Conservation (phyloP, 2,888 invertebrate genomes). For the Alitta virens region DNA sequence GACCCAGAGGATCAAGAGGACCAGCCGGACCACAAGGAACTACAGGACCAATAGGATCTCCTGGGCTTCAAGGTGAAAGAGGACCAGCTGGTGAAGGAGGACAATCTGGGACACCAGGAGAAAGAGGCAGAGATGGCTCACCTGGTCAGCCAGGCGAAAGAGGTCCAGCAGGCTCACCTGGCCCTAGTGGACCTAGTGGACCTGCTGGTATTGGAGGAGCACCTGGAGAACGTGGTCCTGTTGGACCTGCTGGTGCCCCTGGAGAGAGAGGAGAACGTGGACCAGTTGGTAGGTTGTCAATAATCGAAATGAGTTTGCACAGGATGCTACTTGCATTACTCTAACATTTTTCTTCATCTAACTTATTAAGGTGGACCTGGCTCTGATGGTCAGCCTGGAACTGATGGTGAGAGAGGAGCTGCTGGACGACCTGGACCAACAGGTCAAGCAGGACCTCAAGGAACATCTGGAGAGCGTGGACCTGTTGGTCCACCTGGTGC, state of each 20-base stretch:
- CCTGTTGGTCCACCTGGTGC: constrained; percentile 24
- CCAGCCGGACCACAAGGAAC: constrained; percentile 65
- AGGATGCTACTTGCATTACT: too few relatives aligned
- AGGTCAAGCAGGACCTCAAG: constrained; percentile 19
- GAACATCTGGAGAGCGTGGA: constrained; percentile 29
- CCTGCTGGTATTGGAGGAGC: constrained; percentile 18
- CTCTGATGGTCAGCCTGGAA: constrained; percentile 11
- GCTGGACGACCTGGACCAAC: constrained; percentile 18
- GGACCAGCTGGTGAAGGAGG: constrained; percentile 15
- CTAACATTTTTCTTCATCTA: not conserved
- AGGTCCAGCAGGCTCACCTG: constrained; percentile 19
- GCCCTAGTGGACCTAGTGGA: constrained; percentile 22
- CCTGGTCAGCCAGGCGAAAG: constrained; percentile 3
- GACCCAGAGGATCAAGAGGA: constrained; percentile 14
- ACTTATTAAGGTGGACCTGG: not conserved
- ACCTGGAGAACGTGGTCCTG: constrained; percentile 21
- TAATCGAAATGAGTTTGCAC: too few relatives aligned
- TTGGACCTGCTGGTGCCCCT: constrained; percentile 21
- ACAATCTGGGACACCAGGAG: constrained; percentile 17
- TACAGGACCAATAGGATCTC: constrained; percentile 23
- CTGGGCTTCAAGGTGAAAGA: constrained; percentile 21
- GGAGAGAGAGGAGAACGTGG: constrained; percentile 1
- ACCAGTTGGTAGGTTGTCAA: too few relatives aligned
- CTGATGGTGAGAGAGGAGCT: constrained; percentile 20
- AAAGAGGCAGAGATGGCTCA: constrained; percentile 15